Evolutionary conservation across 2,113 vertebrate species (phyloP).

Genomic region (Heterocephalus glaber): DNA sequence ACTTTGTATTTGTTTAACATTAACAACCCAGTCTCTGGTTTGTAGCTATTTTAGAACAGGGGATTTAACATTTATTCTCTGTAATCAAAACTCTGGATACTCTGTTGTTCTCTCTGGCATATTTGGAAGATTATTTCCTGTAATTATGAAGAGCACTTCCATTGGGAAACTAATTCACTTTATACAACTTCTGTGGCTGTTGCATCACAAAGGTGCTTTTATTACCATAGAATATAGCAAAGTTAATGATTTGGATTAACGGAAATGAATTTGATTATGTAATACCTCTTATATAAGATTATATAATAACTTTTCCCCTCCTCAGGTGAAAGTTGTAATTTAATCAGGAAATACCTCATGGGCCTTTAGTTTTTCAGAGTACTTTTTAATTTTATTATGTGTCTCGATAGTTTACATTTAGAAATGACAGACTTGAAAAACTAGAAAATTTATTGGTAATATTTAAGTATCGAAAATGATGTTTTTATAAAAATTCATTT

Average conservation of each 20-base stretch:
- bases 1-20: not conserved
- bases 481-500: not conserved
- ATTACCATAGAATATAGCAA: not conserved
- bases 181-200: not conserved
- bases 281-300: not conserved
- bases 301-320: not conserved
- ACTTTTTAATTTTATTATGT: not conserved
- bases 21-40: not conserved
- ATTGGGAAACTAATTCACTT: not conserved
- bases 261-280: not conserved
- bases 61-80: not conserved
- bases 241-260: not conserved
- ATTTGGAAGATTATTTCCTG: not conserved
- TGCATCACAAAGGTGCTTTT: not conserved
- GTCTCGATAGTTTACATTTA: not conserved
- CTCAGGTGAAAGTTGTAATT: not conserved
- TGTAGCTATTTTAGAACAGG: slow-evolving; percentile 12
- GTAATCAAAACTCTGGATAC: not conserved
- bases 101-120: not conserved
- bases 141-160: not conserved
- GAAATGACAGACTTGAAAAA: not conserved
- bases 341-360: not conserved
- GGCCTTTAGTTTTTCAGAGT: not conserved
- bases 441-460: not conserved
- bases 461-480: not conserved